These are phyloP conservation scores for Hydrozoanthus gracilis DNA, from an alignment of 92 coral and sea anemone species.

Conservation along the genomic window DNA sequence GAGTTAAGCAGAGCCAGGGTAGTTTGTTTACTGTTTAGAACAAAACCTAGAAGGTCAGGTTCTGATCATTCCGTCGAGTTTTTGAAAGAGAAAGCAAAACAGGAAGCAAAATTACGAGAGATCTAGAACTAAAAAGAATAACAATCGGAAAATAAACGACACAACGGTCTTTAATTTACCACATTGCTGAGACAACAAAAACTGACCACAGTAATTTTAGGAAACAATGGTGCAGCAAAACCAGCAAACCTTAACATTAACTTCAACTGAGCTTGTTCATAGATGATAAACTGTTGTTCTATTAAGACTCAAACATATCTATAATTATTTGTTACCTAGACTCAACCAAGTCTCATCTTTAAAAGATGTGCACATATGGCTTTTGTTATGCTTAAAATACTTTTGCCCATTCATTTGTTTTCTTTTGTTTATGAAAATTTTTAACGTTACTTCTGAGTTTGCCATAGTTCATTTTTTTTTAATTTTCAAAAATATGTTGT, in stretches of 20 bases:
- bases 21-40: constrained; percentile 1
- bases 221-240: constrained; percentile 23
- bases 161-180: constrained; percentile 11
- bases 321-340: background rate
- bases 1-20: constrained; percentile 21
- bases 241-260: constrained; percentile 16
- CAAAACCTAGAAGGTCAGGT: constrained; percentile 6
- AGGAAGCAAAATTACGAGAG: constrained; percentile 39
- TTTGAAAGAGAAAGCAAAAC: constrained; percentile 13
- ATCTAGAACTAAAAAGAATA: constrained; percentile 19
- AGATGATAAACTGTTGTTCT: constrained; percentile 16
- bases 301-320: background rate
- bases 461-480: background rate
- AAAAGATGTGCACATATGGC: constrained; percentile 14
- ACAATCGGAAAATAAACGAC: constrained; percentile 26
- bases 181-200: constrained; percentile 24
- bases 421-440: constrained; percentile 6
- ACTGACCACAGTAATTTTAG: constrained; percentile 13
- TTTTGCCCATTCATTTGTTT: background rate
- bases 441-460: background rate
- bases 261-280: constrained; percentile 27
- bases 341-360: background rate
- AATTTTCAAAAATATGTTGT: constrained; percentile 2
- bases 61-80: constrained; percentile 24
- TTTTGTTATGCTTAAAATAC: constrained; percentile 5